phyloP scores from a whole-genome alignment of 2,113 vertebrate genomes.

The Amphiprion ocellaris region DNA sequence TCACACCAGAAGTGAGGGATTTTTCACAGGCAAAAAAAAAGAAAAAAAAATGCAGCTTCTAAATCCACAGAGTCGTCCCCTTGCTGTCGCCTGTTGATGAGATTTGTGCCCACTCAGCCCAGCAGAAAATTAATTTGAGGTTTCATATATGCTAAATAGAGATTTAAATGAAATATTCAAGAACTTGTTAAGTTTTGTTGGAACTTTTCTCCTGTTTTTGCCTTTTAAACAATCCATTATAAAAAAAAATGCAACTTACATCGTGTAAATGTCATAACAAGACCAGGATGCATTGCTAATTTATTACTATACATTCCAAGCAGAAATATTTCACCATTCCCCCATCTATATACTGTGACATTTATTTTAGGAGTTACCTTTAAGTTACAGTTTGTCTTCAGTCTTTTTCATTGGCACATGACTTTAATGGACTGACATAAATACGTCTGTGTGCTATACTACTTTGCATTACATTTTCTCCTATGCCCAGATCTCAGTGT shows the following conservation, averaged over 20 bases:
- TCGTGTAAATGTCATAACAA: background rate
- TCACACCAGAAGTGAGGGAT: conserved; percentile 3
- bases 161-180: conserved; percentile 12
- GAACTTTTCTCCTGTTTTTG: background rate
- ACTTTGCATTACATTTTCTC: background rate
- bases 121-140: conserved; percentile 22
- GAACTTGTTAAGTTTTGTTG: background rate
- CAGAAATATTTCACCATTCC: conserved; percentile 5
- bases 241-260: conserved; percentile 2
- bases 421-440: conserved; percentile 10
- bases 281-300: background rate
- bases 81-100: conserved; percentile 38
- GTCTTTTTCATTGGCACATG: background rate
- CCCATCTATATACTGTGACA: background rate
- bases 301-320: background rate
- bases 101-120: conserved; percentile 54
- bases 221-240: background rate
- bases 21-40: background rate
- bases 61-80: conserved; percentile 37
- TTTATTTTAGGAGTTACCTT: conserved; percentile 18
- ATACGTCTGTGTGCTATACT: conserved; percentile 1
- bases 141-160: conserved; percentile 43
- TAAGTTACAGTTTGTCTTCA: background rate
- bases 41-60: background rate
- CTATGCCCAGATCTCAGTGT: background rate